Base-by-base conservation (phyloP, 2,888 invertebrate genomes). In the Hydraecia micacea region DNA sequence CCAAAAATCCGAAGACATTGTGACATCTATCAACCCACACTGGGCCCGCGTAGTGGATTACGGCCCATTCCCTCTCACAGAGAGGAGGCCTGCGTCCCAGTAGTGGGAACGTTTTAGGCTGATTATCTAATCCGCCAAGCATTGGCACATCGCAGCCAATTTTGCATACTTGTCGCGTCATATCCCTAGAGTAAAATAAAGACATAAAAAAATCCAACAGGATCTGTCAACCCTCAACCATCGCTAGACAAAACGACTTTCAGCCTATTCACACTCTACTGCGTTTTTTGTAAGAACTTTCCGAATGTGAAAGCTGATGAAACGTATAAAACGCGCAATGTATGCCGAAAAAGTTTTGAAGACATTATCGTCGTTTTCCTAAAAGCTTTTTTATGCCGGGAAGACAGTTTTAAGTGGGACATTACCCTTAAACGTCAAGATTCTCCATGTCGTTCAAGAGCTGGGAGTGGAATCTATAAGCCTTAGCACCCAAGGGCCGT, bases 151-250 rank as follows among this genome's bases (percentile, higher is more conserved):
- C 62, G 15, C 68, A 42, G 28, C 36, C 60, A 85, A 80, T 85
- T 82, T 80, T 63, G 79, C 42, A 77, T 82, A 82, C 76, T 80
- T 73, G 69, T 79, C 67, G 62, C 72, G 32, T 70, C 71, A 68
- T 58, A 39, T 62, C 86, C 70, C 85, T 39, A 32, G 73, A 65
- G 83, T 82, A 82, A 87, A 77, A 87, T 86, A 68, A 78, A 78
- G 68, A 49, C 72, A 76, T 85, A 82, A 86, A 86, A 52, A 82
- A 79, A 76, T 62, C 79, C 77, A 58, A 32, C 65, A 72, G 63
- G 28, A 62, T 52, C 32, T 25, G 32, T 39, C 15, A 7, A 84
- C 63, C 42, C 36, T 32, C 7, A 1, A 60, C 71, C 11, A 7
- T 32, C 36, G 18, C 58, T 18, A 32, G 21, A 69, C 21, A n/a